Evolutionary conservation across 2,797 vertebrate species (phyloP).

Genomic region (Gallinago solitaria): DNA sequence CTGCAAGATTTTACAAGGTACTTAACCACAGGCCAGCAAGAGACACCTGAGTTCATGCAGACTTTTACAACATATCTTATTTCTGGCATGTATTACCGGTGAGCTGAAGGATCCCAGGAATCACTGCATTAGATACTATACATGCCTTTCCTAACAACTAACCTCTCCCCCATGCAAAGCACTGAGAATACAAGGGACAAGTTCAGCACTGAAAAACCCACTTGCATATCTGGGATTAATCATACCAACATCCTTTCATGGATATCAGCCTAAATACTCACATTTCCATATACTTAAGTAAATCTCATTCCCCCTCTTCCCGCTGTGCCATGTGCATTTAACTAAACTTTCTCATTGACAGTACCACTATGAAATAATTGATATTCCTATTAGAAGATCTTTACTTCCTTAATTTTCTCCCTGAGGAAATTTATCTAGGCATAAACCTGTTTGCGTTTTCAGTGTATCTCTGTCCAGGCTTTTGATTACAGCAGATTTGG

Average conservation of each 20-base stretch:
- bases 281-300: background rate
- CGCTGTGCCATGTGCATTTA: background rate
- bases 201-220: background rate
- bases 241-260: background rate
- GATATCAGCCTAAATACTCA: background rate
- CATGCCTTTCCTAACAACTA: background rate
- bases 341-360: background rate
- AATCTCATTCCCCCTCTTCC: background rate
- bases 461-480: background rate
- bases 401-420: slow-evolving; percentile 11
- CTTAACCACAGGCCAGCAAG: background rate
- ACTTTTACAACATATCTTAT: background rate
- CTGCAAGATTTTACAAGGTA: background rate
- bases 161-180: background rate
- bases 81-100: background rate
- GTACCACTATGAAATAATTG: background rate
- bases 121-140: background rate
- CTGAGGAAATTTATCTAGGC: background rate
- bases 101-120: background rate
- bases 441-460: background rate
- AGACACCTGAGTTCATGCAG: background rate
- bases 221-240: background rate
- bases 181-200: background rate
- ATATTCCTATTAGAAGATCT: background rate
- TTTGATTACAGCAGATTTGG: background rate